Base-by-base conservation (phyloP, 2,797 vertebrate species). In the Ibycter americanus region DNA sequence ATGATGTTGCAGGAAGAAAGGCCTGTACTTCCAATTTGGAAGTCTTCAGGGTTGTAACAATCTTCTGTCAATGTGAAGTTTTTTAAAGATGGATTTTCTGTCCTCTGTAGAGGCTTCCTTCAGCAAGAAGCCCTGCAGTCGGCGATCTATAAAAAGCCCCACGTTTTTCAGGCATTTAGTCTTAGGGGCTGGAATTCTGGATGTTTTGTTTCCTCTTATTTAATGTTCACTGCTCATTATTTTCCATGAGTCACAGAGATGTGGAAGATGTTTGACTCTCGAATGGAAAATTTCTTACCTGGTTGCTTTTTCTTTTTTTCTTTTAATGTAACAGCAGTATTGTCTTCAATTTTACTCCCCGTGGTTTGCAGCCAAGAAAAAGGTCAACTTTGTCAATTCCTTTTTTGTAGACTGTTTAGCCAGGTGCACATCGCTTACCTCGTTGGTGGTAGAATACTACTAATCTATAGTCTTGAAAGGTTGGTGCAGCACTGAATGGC, bases 91-190 rank as follows among this genome's bases (percentile, higher is more conserved):
- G 20, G 7, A 5, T 12, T 32, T 91, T 93, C 54, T n/a, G 0
- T 76, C 18, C 68, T 84, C 31, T 56, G 4, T 59, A 71, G 59
- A 83, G 56, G 8, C 12, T 4, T 91, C 9, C 52, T 70, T 94
- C 40, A 76, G 34, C 32, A 82, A 68, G 49, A 89, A 92, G 22
- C 36, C 5, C 12, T 56, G 11, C 29, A 61, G 34, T 31, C 40
- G 72, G 20, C 51, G 19, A n/a, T 80, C 29, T 59, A 0, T 77
- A 42, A 59, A 76, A 36, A 6, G 1, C 0, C 2, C 3, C 3
- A 3, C 31, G 26, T 17, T 92, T 89, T 90, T 77, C 34, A 84
- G 49, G 6, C 44, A 29, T 78, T 82, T 73, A 47, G 23, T 94
- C 40, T 81, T 38, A 19, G 55, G 22, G 65, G 12, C 42, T 77